These are phyloP conservation scores for Sinopyrophorus schimmeli DNA, from an alignment of 2,888 invertebrate species.

Conservation along the genomic window DNA sequence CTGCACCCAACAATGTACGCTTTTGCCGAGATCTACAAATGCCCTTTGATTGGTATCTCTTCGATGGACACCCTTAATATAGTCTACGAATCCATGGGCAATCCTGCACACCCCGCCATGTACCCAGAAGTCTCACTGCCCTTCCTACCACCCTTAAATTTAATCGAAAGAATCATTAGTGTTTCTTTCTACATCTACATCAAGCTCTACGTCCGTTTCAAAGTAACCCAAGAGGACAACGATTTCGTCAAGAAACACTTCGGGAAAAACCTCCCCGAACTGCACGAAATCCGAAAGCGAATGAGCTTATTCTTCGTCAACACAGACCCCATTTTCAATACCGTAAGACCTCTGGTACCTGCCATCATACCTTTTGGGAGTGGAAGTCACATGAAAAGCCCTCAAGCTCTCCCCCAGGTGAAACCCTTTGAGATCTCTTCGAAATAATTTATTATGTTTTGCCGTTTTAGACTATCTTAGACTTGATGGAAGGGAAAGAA, in stretches of 20 bases:
- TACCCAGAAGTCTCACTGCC: background rate
- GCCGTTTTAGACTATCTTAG: too few relatives aligned
- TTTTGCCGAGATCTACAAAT: conserved; percentile 1
- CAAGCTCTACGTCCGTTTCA: background rate
- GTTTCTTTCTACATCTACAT: background rate
- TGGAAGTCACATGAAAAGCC: background rate
- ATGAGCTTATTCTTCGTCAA: background rate
- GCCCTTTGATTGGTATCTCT: conserved; percentile 2
- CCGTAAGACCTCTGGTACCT: conserved; percentile 2
- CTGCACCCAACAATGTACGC: conserved; percentile 9
- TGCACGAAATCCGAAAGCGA: background rate
- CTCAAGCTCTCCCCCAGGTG: background rate
- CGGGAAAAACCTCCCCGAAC: background rate
- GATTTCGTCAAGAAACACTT: background rate
- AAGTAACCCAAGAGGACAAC: background rate
- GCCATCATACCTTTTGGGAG: conserved; percentile 1
- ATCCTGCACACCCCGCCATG: background rate
- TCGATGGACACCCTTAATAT: background rate
- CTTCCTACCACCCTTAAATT: background rate
- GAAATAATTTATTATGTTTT: too few relatives aligned
- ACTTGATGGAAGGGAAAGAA: conserved; percentile 39
- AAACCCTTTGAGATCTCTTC: too few relatives aligned
- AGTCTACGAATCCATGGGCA: background rate
- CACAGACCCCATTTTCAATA: background rate
- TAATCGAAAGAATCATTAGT: background rate